Percentiles rank a stretch among this genome's conserved stretches.
These are phyloP conservation scores for Odontothrips loti DNA, from an alignment of 2,888 invertebrate species.

Conservation along the genomic window DNA sequence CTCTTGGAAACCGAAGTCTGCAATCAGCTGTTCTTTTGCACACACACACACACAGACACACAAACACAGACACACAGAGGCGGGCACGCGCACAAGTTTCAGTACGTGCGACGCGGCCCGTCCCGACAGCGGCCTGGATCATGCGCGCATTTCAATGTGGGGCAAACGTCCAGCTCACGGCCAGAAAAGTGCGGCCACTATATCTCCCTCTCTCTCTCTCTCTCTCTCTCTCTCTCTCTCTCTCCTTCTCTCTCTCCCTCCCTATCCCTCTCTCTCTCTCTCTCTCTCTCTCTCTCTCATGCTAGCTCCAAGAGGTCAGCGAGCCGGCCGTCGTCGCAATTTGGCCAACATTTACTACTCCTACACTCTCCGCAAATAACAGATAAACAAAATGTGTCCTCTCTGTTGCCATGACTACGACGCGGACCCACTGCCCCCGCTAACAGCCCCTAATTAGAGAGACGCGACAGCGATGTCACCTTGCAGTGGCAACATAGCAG, in stretches of 20 bases:
- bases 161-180: background rate
- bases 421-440: background rate
- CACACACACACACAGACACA: slow-evolving; percentile 13
- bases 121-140: background rate
- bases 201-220: background rate
- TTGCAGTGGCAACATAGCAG: background rate
- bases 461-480: background rate
- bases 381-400: background rate
- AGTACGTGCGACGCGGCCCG: too few species aligned
- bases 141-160: background rate
- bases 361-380: too few species aligned
- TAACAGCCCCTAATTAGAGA: too few species aligned
- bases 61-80: background rate
- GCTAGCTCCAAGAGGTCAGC: background rate
- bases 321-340: background rate
- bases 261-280: background rate
- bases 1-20: background rate
- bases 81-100: background rate
- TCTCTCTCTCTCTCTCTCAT: too few species aligned
- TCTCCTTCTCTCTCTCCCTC: background rate
- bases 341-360: background rate
- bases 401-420: background rate
- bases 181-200: background rate
- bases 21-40: background rate
- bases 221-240: too few species aligned